Base-by-base conservation (phyloP, 2,888 invertebrate genomes). In the Clanis bilineata region DNA sequence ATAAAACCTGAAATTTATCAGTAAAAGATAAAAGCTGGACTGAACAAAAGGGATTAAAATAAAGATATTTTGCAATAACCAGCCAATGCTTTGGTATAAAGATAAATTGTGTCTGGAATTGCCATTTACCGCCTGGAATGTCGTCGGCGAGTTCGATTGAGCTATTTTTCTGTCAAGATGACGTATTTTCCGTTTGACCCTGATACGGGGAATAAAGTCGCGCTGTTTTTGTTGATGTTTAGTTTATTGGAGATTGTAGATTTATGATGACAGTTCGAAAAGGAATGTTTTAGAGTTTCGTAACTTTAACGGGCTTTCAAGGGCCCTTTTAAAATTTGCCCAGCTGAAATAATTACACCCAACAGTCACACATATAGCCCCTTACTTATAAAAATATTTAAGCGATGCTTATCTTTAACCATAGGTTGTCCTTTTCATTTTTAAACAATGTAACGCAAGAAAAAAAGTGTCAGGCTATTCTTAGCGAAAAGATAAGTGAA, bases 51-150 rank as follows among this genome's bases (percentile, higher is more conserved):
- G 10, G 18, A 51, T 32, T 51, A 51, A 51, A 51, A 51, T 18
- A 51, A 15, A 47, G 51, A 58, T 55, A 56, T 60, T 62, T 59
- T 58, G 43, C 47, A 58, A 58, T 58, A 58, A 58, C 38, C 57
- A 57, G 39, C 59, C 58, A 63, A 63, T 62, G 60, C 61, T 58
- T 70, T 73, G 54, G 62, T 44, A 62, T 43, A 47, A 63, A 70
- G 72, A 80, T 69, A 77, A 70, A 80, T 78, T 71, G 70, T 72
- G 56, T 64, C 59, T 58, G 57, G 67, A 65, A 73, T 71, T 69
- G 74, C 71, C 64, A 71, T 77, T 75, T 72, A 76, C 66, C 63
- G 65, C 69, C 57, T 65, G 57, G 61, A 66, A 74, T 73, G 71
- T 70, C 64, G 64, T 64, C 62, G 58, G 58, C n/a, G 47, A 59